A percentile compares a stretch with the other conserved stretches of the same genome.
Conservation (phyloP, 1,140 invertebrate genomes). For the Agrilus planipennis region DNA sequence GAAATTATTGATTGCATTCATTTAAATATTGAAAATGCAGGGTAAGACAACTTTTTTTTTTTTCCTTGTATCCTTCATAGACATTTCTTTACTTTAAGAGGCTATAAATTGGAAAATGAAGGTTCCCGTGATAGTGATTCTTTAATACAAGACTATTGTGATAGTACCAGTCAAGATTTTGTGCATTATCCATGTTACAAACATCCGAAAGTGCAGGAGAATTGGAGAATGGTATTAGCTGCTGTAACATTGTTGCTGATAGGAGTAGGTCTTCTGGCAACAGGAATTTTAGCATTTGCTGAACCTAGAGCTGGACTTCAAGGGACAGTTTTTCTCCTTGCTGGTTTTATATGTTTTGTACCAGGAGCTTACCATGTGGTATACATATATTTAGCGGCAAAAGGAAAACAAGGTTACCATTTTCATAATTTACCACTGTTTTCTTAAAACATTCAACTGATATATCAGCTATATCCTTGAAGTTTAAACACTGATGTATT, state of each 20-base stretch:
- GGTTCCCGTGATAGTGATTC: conserved; percentile 70
- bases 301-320: conserved; percentile 57
- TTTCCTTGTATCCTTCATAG: no score
- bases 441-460: conserved; percentile 43
- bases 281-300: conserved; percentile 59
- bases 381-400: conserved; percentile 72
- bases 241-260: conserved; percentile 63
- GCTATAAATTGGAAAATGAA: conserved; percentile 52
- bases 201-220: conserved; percentile 72
- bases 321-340: conserved; percentile 68
- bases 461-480: no score
- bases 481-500: no score
- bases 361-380: conserved; percentile 72
- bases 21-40: conserved; percentile 20
- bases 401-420: conserved; percentile 65
- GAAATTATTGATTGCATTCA: conserved; percentile 21
- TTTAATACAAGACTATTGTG: conserved; percentile 59
- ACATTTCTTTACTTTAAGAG: conserved; percentile 39
- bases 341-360: conserved; percentile 69
- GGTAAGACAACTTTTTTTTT: no score
- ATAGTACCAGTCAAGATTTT: conserved; percentile 45
- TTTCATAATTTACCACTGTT: conserved; percentile 74
- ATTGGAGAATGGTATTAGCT: conserved; percentile 73
- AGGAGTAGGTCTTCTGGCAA: conserved; percentile 59
- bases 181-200: conserved; percentile 56